Percentiles rank a stretch among this genome's conserved stretches.
These are phyloP conservation scores for Toxotes chatareus DNA, from an alignment of 2,113 vertebrate genomes.

Conservation along the genomic window DNA sequence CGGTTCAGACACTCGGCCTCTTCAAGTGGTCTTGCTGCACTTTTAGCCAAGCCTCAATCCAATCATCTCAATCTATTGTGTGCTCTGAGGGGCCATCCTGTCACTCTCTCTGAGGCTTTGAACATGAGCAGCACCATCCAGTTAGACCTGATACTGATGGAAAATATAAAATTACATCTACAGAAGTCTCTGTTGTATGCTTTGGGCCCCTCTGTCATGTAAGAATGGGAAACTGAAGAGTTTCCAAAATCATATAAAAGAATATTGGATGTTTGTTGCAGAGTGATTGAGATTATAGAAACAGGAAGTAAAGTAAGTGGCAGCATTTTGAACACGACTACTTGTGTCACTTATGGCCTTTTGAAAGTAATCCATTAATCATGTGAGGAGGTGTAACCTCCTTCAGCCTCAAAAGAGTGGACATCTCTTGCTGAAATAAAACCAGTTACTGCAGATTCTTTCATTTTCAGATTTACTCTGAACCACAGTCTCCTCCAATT, in stretches of 20 bases:
- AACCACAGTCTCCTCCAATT: neutral
- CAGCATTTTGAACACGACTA: neutral
- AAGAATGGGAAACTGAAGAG: slow-evolving; percentile 16
- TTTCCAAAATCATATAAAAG: slow-evolving; percentile 10
- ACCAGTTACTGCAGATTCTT: slow-evolving; percentile 6
- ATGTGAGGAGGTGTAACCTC: neutral
- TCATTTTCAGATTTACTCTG: slow-evolving; percentile 31
- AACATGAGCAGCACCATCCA: slow-evolving; percentile 54
- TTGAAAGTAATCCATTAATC: slow-evolving; percentile 1
- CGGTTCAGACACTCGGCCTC: slow-evolving; percentile 64
- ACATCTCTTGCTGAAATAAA: slow-evolving; percentile 18
- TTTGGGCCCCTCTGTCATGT: slow-evolving; percentile 19
- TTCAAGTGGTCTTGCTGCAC: slow-evolving; percentile 75
- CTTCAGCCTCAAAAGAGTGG: neutral
- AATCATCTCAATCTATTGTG: slow-evolving; percentile 71
- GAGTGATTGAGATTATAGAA: slow-evolving; percentile 24
- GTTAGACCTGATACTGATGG: slow-evolving; percentile 30
- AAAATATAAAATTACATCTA: slow-evolving; percentile 67
- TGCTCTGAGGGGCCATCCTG: slow-evolving; percentile 51
- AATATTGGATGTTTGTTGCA: slow-evolving; percentile 20
- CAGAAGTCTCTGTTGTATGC: slow-evolving; percentile 30
- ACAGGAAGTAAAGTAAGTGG: neutral
- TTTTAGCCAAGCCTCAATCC: slow-evolving; percentile 75
- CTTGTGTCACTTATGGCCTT: slow-evolving; percentile 3
- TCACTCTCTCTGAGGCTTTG: slow-evolving; percentile 65